These are phyloP conservation scores for Euglossa dilemma DNA, from an alignment of 1,140 invertebrate species.

Conservation along the genomic window DNA sequence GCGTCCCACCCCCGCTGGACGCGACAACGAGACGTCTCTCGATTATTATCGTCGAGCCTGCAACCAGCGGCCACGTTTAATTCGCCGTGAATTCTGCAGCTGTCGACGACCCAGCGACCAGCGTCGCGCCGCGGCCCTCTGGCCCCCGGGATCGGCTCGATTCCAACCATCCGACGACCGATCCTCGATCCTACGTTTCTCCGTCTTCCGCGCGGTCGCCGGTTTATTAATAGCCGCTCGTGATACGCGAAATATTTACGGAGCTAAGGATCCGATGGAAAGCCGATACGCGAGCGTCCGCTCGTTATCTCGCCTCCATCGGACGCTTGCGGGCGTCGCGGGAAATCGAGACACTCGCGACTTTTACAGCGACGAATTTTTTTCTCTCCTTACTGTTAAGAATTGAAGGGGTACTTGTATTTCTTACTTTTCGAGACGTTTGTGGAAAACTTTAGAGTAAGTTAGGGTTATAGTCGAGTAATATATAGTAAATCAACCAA, in stretches of 20 bases:
- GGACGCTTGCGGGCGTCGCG: background rate
- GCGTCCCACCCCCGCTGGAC: constrained; percentile 29
- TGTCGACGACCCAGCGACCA: constrained; percentile 12
- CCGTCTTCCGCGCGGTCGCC: constrained; percentile 32
- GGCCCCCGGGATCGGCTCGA: too few relatives aligned
- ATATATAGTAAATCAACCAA: too few relatives aligned
- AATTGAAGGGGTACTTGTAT: too few relatives aligned
- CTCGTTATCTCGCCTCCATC: background rate
- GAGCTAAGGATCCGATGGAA: background rate
- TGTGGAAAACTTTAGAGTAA: too few relatives aligned
- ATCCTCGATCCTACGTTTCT: constrained; percentile 15
- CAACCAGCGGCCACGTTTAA: constrained; percentile 30
- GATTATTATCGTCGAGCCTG: background rate
- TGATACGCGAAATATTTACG: constrained; percentile 30
- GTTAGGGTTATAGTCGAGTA: too few relatives aligned
- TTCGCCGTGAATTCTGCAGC: constrained; percentile 53
- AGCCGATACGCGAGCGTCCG: background rate
- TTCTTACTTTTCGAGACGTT: too few relatives aligned
- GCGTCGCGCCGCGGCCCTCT: too few relatives aligned
- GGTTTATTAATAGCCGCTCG: constrained; percentile 22
- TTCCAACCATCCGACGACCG: too few relatives aligned
- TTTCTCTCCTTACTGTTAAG: too few relatives aligned
- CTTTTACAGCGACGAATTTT: background rate
- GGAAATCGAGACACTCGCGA: background rate
- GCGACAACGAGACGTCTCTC: constrained; percentile 20